phyloP scores from a whole-genome alignment of 2,888 invertebrate genomes.

The Caenorhabditis wallacei region DNA sequence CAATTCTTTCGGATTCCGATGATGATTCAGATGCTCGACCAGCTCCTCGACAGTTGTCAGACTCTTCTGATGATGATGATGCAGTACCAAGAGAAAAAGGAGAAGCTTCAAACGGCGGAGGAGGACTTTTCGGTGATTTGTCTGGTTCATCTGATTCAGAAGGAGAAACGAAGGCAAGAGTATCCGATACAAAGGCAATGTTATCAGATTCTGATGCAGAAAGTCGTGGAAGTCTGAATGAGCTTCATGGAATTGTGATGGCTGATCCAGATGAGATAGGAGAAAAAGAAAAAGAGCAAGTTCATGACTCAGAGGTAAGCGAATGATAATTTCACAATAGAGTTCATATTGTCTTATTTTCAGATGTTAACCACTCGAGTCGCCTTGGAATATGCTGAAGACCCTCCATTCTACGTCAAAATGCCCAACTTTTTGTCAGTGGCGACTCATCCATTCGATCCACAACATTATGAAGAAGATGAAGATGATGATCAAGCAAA shows the following conservation, averaged over 20 bases:
- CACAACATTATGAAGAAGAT: conserved; percentile 93
- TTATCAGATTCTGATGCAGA: conserved; percentile 59
- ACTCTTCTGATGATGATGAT: conserved; percentile 32
- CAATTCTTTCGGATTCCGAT: conserved; percentile 35
- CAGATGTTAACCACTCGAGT: conserved; percentile 27
- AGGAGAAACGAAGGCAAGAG: background rate
- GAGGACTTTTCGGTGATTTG: conserved; percentile 67
- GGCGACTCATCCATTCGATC: conserved; percentile 96
- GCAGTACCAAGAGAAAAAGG: background rate
- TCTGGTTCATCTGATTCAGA: conserved; percentile 60
- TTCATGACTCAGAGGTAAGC: conserved; percentile 43
- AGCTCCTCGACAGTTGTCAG: conserved; percentile 3
- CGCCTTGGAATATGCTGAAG: conserved; percentile 37
- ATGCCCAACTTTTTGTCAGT: conserved; percentile 98
- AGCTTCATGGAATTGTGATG: conserved; percentile 67
- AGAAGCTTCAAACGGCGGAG: background rate
- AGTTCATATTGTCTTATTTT: background rate
- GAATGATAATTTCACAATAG: background rate
- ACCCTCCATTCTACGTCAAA: conserved; percentile 53
- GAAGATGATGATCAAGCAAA: conserved; percentile 97
- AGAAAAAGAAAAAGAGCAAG: conserved; percentile 60
- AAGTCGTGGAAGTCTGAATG: conserved; percentile 50
- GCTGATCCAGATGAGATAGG: conserved; percentile 67
- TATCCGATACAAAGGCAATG: conserved; percentile 14
- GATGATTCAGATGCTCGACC: conserved; percentile 36